These are phyloP conservation scores for Acyrthosiphon pisum DNA, from an alignment of 1,140 invertebrate species.

Conservation along the genomic window DNA sequence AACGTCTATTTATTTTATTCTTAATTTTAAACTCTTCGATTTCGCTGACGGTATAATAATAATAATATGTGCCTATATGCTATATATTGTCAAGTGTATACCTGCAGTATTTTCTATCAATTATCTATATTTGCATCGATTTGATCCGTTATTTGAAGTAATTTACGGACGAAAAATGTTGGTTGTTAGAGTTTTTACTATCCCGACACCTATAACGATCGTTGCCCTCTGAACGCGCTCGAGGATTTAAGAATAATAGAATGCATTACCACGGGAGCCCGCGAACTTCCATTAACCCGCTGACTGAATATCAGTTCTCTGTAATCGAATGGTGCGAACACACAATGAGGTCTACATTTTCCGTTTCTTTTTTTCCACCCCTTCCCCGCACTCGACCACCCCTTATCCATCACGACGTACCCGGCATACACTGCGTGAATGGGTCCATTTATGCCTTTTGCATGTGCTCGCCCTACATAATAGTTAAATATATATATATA, in stretches of 20 bases:
- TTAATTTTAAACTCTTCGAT: background rate
- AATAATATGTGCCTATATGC: too few species aligned
- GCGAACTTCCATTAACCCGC: background rate
- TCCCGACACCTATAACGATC: background rate
- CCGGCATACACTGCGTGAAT: background rate
- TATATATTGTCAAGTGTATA: background rate
- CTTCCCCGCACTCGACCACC: background rate
- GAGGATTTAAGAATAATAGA: conserved; percentile 35
- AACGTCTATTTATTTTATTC: background rate
- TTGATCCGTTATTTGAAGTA: background rate
- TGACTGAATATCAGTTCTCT: conserved; percentile 25
- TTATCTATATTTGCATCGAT: background rate
- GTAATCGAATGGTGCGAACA: background rate
- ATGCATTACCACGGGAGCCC: background rate
- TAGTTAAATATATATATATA: background rate
- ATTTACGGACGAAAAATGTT: background rate
- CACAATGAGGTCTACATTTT: conserved; percentile 18
- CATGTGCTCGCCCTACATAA: background rate
- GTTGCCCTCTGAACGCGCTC: background rate
- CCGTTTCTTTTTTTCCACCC: background rate
- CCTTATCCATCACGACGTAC: background rate
- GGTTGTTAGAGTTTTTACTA: background rate
- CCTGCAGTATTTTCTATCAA: background rate
- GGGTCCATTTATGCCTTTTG: background rate
- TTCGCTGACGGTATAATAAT: background rate